Base-by-base conservation (phyloP, 2,113 vertebrate species). In the Lampris incognitus region DNA sequence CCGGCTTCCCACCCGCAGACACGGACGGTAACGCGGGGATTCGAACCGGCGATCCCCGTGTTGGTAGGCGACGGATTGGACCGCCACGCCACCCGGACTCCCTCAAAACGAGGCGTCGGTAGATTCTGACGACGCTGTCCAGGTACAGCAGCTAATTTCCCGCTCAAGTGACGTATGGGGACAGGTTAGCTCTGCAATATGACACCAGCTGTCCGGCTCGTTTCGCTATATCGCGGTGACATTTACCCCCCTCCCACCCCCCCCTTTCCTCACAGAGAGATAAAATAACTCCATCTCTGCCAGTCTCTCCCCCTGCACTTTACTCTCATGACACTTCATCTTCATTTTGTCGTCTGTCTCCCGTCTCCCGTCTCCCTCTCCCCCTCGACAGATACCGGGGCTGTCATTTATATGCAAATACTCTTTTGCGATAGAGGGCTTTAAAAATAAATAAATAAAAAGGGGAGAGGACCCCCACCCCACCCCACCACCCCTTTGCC, bases 351-450 rank as follows among this genome's bases (percentile, higher is more conserved):
- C 44, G 9, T 76, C 63, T 79, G 64, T 83, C 79, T 81, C 78
- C 69, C 68, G 61, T 48, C 55, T 51, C 10, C 66, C n/a, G 63
- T 49, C 72, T 69, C 60, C 40, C 68, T 72, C 81, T 66, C 60
- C 58, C 69, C 60, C 60, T 66, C 59, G 79, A 88, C 78, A 79
- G 76, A 70, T 73, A 87, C 62, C n/a, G n/a, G 24, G 62, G 40
- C 83, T 78, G 69, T 85, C 81, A 90, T 91, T 92, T 91, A 88
- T 86, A 88, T 92, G 88, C 89, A 91, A 90, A 91, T 91, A 80
- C 40, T 80, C 68, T 66, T 66, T 69, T 86, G 73, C 76, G 85
- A 85, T 81, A 73, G 73, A 6, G 44, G 10, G 37, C 6, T 24
- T 63, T 0, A 48, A 37, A 9, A 4, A 13, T 24, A 49, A 11